Conservation (phyloP, 2,113 vertebrate species). For the Albula glossodonta region DNA sequence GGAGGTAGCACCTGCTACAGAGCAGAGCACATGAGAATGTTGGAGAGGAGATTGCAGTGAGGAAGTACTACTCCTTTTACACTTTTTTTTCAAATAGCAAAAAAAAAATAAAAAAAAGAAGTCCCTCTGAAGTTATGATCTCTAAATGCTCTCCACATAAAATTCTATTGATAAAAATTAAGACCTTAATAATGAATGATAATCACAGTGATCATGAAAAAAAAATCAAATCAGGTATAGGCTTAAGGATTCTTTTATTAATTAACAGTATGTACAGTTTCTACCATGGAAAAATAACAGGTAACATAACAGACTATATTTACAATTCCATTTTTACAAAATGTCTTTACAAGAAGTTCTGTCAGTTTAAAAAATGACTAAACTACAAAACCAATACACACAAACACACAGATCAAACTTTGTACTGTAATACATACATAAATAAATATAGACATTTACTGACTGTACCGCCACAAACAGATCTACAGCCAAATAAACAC, state of each 20-base stretch:
- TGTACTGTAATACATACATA: constrained; percentile 49
- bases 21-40: not conserved
- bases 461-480: constrained; percentile 75
- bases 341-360: constrained; percentile 69
- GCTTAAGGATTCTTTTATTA: constrained; percentile 73
- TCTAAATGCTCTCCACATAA: too few species aligned
- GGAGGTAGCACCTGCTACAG: not conserved
- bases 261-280: constrained; percentile 77
- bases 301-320: constrained; percentile 67
- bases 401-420: constrained; percentile 37
- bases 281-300: constrained; percentile 65
- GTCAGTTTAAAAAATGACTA: constrained; percentile 54
- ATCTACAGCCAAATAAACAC: constrained; percentile 77
- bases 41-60: not conserved
- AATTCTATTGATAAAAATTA: too few species aligned
- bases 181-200: too few species aligned
- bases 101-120: too few species aligned
- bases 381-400: constrained; percentile 27
- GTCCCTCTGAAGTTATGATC: too few species aligned
- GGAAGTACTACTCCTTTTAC: too few species aligned
- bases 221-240: constrained; percentile 37
- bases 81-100: too few species aligned
- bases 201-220: constrained; percentile 3
- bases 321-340: constrained; percentile 80
- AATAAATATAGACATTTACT: constrained; percentile 74